Evolutionary conservation across 2,113 vertebrate genomes (phyloP), one percentile per base, ranked within the genome.

Genomic region (Panthera leo): DNA sequence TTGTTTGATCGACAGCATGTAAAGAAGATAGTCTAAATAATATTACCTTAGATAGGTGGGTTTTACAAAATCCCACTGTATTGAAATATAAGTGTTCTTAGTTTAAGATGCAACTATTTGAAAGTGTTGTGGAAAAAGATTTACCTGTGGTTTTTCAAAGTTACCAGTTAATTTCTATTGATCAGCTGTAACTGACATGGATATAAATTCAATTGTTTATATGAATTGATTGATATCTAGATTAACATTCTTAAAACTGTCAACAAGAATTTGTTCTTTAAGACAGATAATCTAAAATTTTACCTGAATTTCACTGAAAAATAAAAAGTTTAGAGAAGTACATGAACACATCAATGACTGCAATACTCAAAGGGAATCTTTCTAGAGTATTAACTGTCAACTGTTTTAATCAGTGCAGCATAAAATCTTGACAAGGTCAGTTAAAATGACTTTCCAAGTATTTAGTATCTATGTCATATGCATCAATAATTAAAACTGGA

Each of bases 341-440:
- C 42, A 11, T 27, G 27, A 86, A 67, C 29, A 84, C 4, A 68
- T 42, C 36, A 45, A 51, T 93, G 18, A 55, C 3, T 25, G 7
- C 3, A 18, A 68, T 42, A 80, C 12, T 92, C 61, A 79, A 95
- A 85, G 67, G 39, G 15, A 88, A 48, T 92, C 53, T 87, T 96
- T 93, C 55, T 48, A 65, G 70, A 94, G 1, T 93, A 58, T 63
- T 92, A 82, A 78, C n/a, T 95, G 36, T 95, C 73, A 97, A 39
- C 31, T 65, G 3, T 68, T 96, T 89, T 93, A 86, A 94, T 80
- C 51, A 68, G 2, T 36, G 1, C 19, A 76, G 16, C 36, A 85
- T 82, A 71, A 63, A 39, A 58, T 86, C 39, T 73, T 96, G 78
- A 95, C 61, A 95, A 89, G 68, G 53, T 93, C 73, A 89, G n/a